phyloP scores from a whole-genome alignment of 2,113 vertebrate genomes.

The Lasiurus cinereus region DNA sequence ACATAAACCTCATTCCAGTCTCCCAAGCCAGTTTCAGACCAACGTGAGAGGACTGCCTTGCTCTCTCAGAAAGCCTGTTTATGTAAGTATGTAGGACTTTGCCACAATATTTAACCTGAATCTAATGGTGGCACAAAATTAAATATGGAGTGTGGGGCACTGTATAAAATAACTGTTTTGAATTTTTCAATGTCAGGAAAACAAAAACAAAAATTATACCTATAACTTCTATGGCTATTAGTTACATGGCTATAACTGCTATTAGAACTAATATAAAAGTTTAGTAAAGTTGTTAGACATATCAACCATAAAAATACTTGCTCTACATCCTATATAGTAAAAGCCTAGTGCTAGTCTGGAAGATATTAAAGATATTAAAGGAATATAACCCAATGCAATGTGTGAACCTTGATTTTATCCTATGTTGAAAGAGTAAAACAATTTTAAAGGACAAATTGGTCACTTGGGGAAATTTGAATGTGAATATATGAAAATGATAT shows the following conservation, averaged over 20 bases:
- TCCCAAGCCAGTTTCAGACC: not conserved
- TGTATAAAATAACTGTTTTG: not conserved
- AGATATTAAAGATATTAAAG: not conserved
- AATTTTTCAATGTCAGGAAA: not conserved
- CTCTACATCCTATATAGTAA: too few relatives aligned
- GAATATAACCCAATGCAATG: not conserved
- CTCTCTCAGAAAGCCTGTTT: not conserved
- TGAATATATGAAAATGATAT: not conserved
- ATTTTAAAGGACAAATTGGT: not conserved
- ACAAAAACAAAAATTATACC: not conserved
- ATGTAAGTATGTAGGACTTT: not conserved
- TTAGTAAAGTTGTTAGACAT: too few relatives aligned
- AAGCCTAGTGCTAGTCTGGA: not conserved
- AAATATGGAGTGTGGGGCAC: not conserved
- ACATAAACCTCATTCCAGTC: rapidly evolving
- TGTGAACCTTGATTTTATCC: not conserved
- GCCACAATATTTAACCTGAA: not conserved
- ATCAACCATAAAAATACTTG: too few relatives aligned
- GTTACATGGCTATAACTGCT: too few relatives aligned
- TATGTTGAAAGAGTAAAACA: not conserved
- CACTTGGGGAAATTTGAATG: not conserved
- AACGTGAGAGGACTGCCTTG: not conserved
- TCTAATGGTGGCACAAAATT: not conserved
- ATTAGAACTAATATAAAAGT: too few relatives aligned
- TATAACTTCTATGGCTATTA: too few relatives aligned